Evolutionary conservation across 2,888 invertebrate genomes (phyloP).

Genomic region (Pheosia gnoma): DNA sequence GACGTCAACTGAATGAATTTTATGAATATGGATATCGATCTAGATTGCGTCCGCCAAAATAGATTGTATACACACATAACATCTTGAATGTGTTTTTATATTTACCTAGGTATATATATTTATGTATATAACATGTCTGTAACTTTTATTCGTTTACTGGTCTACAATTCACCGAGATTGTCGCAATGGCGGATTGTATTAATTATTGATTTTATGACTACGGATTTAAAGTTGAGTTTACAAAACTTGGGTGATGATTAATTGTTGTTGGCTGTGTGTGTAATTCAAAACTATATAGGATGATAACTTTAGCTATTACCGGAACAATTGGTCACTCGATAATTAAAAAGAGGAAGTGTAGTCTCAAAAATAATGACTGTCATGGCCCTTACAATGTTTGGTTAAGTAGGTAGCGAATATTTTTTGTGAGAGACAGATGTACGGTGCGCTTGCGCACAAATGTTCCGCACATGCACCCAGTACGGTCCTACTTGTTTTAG

Average conservation of each 20-base stretch:
- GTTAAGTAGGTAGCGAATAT: constrained; percentile 25
- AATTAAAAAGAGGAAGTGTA: not conserved
- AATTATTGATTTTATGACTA: constrained; percentile 24
- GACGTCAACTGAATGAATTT: no score
- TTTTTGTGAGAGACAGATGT: constrained; percentile 38
- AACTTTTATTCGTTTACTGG: constrained; percentile 5
- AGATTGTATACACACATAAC: no score
- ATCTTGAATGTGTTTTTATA: no score
- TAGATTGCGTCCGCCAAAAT: no score
- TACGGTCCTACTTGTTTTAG: constrained; percentile 19
- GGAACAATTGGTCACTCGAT: not conserved
- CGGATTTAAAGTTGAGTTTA: constrained; percentile 14
- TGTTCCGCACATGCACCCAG: constrained; percentile 35
- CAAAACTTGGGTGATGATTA: constrained; percentile 6
- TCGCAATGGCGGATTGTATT: constrained; percentile 19
- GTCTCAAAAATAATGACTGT: constrained; percentile 12
- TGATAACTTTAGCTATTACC: no score
- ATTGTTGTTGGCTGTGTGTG: no score
- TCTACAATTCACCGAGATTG: constrained; percentile 20
- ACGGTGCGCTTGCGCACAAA: constrained; percentile 37
- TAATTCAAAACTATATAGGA: no score
- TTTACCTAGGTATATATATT: not conserved
- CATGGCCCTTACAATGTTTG: not conserved
- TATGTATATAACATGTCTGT: not conserved
- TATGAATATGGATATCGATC: no score